These are phyloP conservation scores for Phyllopteryx taeniolatus DNA, from an alignment of 2,113 vertebrate genomes.

Conservation along the genomic window DNA sequence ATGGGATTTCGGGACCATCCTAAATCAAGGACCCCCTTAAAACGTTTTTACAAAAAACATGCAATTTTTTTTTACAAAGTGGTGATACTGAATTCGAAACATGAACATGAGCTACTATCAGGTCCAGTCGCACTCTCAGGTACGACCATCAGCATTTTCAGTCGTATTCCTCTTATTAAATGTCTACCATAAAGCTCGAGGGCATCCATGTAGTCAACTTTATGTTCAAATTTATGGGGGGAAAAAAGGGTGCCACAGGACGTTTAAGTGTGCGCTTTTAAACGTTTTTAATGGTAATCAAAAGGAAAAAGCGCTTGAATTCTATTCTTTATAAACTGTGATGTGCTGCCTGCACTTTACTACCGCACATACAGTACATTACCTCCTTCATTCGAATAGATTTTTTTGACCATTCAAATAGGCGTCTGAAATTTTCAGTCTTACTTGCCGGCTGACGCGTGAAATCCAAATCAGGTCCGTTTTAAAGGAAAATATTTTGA, in stretches of 20 bases:
- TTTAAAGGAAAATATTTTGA: background rate
- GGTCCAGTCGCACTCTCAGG: conserved; percentile 51
- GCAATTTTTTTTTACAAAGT: too few species aligned
- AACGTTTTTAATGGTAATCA: conserved; percentile 18
- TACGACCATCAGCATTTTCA: conserved; percentile 37
- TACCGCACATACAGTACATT: background rate
- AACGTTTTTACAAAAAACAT: too few species aligned
- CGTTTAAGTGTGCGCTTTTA: conserved; percentile 7
- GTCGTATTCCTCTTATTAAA: conserved; percentile 4
- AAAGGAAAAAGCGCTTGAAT: background rate
- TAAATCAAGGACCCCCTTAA: too few species aligned
- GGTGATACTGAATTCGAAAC: too few species aligned
- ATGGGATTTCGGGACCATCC: too few species aligned
- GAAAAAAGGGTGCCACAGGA: background rate
- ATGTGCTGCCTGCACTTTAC: conserved; percentile 61
- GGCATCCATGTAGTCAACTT: background rate
- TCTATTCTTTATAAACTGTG: conserved; percentile 11
- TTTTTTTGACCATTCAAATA: background rate
- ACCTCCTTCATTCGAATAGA: background rate
- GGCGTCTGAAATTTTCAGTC: background rate
- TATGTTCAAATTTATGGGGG: background rate
- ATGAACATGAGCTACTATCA: too few species aligned
- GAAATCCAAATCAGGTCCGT: background rate
- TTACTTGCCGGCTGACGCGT: background rate
- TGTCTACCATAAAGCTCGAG: background rate